Conservation (phyloP, 1,140 invertebrate species). For the Mizuhopecten yessoensis region DNA sequence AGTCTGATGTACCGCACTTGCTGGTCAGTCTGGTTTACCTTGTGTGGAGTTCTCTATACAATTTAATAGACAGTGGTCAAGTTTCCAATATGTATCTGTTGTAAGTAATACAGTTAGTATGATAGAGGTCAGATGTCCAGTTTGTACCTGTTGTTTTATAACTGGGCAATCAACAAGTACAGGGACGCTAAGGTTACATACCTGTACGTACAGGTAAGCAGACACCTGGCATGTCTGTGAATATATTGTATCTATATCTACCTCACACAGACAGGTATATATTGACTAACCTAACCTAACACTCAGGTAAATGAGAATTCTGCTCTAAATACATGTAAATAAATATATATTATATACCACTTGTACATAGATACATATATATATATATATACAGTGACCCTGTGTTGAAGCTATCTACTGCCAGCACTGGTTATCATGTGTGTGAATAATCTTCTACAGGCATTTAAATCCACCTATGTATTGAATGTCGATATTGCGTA, state of each 20-base stretch:
- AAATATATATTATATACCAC: neutral
- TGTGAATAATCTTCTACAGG: neutral
- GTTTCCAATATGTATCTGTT: neutral
- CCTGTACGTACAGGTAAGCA: neutral
- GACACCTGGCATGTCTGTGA: slow-evolving; percentile 14
- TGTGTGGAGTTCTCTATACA: neutral
- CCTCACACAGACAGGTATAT: neutral
- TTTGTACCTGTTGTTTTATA: neutral
- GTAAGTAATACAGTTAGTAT: neutral
- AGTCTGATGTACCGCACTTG: too few relatives aligned
- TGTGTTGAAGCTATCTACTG: neutral
- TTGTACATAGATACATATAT: neutral
- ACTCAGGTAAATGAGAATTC: slow-evolving; percentile 25
- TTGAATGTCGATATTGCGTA: slow-evolving; percentile 8
- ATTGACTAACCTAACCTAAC: slow-evolving; percentile 8
- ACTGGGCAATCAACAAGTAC: neutral
- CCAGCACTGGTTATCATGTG: neutral
- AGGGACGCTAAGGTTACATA: neutral
- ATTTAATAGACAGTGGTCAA: neutral
- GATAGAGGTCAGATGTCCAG: too few relatives aligned
- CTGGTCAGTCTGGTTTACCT: neutral
- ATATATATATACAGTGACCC: neutral
- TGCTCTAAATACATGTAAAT: slow-evolving; percentile 1
- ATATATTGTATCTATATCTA: too few relatives aligned
- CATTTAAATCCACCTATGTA: neutral